These are phyloP conservation scores for Elmis aenea DNA, from an alignment of 2,888 invertebrate genomes.

Conservation along the genomic window DNA sequence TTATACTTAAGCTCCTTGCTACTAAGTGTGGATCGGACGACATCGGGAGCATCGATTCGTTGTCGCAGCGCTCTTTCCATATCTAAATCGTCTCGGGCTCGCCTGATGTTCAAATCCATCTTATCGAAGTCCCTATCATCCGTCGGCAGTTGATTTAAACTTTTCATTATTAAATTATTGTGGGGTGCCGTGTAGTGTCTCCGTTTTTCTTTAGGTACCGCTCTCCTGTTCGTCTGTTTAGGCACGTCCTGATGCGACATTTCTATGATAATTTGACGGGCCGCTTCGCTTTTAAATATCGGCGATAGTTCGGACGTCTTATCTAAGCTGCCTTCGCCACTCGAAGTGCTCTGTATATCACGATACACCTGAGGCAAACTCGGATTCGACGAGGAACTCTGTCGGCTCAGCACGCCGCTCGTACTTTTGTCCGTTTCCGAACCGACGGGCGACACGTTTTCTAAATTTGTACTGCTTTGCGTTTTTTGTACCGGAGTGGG, in stretches of 20 bases:
- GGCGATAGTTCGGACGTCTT: conserved; percentile 64
- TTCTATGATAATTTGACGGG: conserved; percentile 79
- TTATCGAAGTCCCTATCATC: conserved; percentile 37
- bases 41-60: conserved; percentile 75
- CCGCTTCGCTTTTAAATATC: conserved; percentile 82
- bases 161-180: conserved; percentile 43
- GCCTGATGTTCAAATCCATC: conserved; percentile 42
- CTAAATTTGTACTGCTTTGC: conserved; percentile 26
- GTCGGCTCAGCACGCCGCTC: conserved; percentile 28
- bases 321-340: conserved; percentile 30
- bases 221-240: conserved; percentile 51
- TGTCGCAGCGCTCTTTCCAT: conserved; percentile 80
- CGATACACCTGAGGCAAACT: conserved; percentile 31
- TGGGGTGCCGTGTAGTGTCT: conserved; percentile 84
- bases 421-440: conserved; percentile 27
- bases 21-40: conserved; percentile 75
- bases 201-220: conserved; percentile 76
- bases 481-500: conserved; percentile 34
- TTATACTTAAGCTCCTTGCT: conserved; percentile 63
- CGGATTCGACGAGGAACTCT: conserved; percentile 34
- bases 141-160: conserved; percentile 37
- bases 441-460: conserved; percentile 22
- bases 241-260: conserved; percentile 52
- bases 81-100: conserved; percentile 79
- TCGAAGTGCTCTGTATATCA: conserved; percentile 24